Base-by-base conservation (phyloP, 2,797 vertebrate species). In the Cossypha polioptera region DNA sequence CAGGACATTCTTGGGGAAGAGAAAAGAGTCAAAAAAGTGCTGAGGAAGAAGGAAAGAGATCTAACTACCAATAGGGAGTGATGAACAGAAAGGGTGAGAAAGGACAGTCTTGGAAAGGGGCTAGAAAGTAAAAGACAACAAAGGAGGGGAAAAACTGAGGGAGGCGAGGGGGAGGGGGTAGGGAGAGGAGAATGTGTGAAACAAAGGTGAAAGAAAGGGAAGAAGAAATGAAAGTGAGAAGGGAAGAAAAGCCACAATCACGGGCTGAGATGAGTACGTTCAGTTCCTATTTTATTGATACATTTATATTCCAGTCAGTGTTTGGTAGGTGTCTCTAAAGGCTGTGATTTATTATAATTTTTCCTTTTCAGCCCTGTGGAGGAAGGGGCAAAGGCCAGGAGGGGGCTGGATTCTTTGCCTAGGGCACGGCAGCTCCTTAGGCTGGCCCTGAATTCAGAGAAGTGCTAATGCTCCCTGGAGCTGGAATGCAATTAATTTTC, bases 401-500 rank as follows among this genome's bases (percentile, higher is more conserved):
- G 90, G 91, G 92, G 94, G 90, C 69, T 92, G 94, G 83, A 96
- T 95, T 96, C 95, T 92, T 96, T 61, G 95, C 95, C 95, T 90
- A 94, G 87, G 94, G 95, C 96, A 95, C 3, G 18, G 86, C 87
- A 95, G 90, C 84, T 96, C 91, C 94, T 96, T 75, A 82, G 92
- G 85, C 94, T 94, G 95, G 94, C 86, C 91, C 95, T 86, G 95
- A 94, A 96, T 97, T 96, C 91, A 95, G 95, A 88, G 42, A 88
- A 90, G 95, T 79, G 94, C 38, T 96, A 94, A 95, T 86, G 88
- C 91, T 97, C 92, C 92, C 95, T 53, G 90, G 94, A 96, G 91
- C 88, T 94, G 95, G 95, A 97, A 95, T 97, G 96, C 95, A 97
- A 96, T 97, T 96, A 96, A 96, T 95, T 97, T 95, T 96, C 90